Conservation (phyloP, 2,888 invertebrate species). For the Osmoderma eremita region DNA sequence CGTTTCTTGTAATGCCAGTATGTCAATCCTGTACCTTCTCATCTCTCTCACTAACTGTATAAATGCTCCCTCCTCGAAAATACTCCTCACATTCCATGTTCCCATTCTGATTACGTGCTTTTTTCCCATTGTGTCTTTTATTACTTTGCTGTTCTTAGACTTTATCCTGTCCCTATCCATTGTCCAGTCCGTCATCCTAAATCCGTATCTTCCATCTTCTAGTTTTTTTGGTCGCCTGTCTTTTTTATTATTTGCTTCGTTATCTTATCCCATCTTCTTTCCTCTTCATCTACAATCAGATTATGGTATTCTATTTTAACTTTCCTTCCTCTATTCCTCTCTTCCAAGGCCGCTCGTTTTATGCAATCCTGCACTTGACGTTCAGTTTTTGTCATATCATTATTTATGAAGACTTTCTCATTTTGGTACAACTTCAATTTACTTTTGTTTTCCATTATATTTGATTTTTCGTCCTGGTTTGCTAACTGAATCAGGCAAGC, state of each 20-base stretch:
- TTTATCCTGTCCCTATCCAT: not conserved
- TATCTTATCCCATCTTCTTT: not conserved
- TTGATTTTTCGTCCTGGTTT: not conserved
- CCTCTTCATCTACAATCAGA: not conserved
- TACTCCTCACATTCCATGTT: not conserved
- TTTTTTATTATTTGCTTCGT: too few species aligned
- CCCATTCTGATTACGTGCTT: not conserved
- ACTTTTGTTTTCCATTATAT: not conserved
- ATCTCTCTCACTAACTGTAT: not conserved
- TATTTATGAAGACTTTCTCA: not conserved
- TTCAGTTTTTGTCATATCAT: not conserved
- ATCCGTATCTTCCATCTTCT: too few species aligned
- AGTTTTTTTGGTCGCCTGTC: too few species aligned
- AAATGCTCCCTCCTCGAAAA: too few species aligned
- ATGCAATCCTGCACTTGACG: not conserved
- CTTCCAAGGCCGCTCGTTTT: not conserved
- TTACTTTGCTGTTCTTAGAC: not conserved
- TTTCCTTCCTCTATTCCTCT: not conserved
- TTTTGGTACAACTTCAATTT: not conserved
- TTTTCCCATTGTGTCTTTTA: not conserved
- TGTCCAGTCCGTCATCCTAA: not conserved
- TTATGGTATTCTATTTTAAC: not conserved
- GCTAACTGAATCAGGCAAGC: not conserved
- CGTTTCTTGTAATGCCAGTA: not conserved
- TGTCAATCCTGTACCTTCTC: not conserved